These are phyloP conservation scores for Odocoileus virginianus DNA, from an alignment of 2,113 vertebrate species.

Conservation along the genomic window DNA sequence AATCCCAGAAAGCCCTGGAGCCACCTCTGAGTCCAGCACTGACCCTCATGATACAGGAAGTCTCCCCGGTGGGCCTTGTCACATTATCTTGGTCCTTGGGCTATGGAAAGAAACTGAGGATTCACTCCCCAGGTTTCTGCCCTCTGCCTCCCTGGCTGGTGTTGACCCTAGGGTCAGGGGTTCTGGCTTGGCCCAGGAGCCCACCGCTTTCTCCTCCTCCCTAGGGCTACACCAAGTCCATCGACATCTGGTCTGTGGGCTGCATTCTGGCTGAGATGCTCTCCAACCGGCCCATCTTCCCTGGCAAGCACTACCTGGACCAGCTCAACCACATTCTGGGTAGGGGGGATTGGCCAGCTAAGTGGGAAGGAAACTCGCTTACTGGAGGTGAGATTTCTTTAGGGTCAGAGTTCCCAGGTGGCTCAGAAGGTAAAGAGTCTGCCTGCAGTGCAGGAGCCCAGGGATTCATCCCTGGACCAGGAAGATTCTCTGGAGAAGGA, in stretches of 20 bases:
- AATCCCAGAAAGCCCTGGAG: background rate
- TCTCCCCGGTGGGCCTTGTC: background rate
- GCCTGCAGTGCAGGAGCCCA: background rate
- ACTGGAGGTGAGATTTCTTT: background rate
- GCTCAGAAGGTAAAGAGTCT: background rate
- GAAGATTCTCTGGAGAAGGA: background rate
- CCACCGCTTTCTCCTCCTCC: background rate
- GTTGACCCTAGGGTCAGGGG: background rate
- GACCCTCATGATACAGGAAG: background rate
- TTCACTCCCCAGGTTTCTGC: background rate
- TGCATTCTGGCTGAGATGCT: conserved; percentile 94
- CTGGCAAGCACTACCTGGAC: conserved; percentile 93
- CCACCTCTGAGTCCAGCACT: background rate
- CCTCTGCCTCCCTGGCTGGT: background rate
- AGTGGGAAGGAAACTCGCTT: background rate
- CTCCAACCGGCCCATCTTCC: conserved; percentile 91
- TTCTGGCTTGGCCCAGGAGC: background rate
- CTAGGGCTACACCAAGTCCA: conserved; percentile 93
- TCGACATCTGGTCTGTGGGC: conserved; percentile 94
- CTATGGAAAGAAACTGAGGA: background rate
- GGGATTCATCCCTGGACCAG: background rate
- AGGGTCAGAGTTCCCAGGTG: background rate
- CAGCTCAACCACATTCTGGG: conserved; percentile 93
- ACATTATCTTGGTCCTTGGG: background rate
- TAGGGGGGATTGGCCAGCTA: conserved; percentile 54